Evolutionary conservation across 1,140 invertebrate genomes (phyloP), one percentile per base, ranked within the genome.

Genomic region (Gonatopus flavifemur): DNA sequence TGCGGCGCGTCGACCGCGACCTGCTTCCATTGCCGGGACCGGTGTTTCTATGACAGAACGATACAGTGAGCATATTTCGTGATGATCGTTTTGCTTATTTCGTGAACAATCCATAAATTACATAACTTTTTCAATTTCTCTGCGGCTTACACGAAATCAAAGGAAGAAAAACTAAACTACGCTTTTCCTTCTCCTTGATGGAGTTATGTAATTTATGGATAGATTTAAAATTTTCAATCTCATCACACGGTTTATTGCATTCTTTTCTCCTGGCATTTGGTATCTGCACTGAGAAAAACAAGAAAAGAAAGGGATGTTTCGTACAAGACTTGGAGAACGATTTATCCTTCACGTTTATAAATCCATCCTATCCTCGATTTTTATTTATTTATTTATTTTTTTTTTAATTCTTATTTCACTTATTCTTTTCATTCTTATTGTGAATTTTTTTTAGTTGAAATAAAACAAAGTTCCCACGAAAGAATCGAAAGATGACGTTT

Each of bases 1-100:
- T 41, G 81, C 83, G 46, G 83, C 85, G 46, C 77, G 87, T 56
- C 82, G 84, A 67, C 88, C 86, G 37, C 81, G 90, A 48, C 90
- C 91, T 56, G 86, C 87, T 62, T 92, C 89, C 76, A 93, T 93
- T 67, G 90, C 90, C 59, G 88, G 88, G 65, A 91, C 90, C 52
- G 89, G 88, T 50, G 84, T 91, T 70, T 85, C 87, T 76, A 79
- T 83, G 64, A 69, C 71, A 62, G 80, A 81, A 58, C 72, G 67
- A 77, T 70, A 79, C 66, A 78, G 78, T 80, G 74, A 81, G 78
- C 74, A 77, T 72, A 45, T 41, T 25, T 12, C 12, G 35, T n/a
- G n/a, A n/a, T n/a, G n/a, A n/a, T n/a, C n/a, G n/a, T n/a, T n/a
- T n/a, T n/a, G n/a, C n/a, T n/a, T n/a, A n/a, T n/a, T n/a, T n/a